A percentile compares a stretch with the other conserved stretches of the same genome.
phyloP scores from a whole-genome alignment of 2,797 vertebrate genomes.

The Sphaeramia orbicularis region DNA sequence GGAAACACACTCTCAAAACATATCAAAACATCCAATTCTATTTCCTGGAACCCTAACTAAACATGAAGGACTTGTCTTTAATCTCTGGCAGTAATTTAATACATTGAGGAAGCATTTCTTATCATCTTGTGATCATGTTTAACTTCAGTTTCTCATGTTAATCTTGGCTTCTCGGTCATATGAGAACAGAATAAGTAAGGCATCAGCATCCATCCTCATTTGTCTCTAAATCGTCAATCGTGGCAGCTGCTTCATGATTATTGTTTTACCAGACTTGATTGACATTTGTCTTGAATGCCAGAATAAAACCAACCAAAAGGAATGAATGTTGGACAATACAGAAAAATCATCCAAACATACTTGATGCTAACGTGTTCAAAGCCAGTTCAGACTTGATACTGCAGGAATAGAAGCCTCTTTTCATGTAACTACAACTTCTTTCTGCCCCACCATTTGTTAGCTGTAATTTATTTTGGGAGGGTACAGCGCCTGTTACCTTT shows the following conservation, averaged over 20 bases:
- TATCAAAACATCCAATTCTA: constrained; percentile 30
- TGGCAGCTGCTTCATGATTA: neutral
- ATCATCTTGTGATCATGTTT: constrained; percentile 14
- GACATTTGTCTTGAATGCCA: constrained; percentile 11
- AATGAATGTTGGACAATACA: constrained; percentile 13
- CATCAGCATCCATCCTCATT: constrained; percentile 4
- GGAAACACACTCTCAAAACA: constrained; percentile 13
- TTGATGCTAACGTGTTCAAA: constrained; percentile 8
- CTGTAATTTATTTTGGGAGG: neutral
- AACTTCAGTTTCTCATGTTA: constrained; percentile 15
- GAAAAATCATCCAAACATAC: constrained; percentile 5
- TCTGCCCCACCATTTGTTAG: neutral
- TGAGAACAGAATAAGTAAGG: neutral
- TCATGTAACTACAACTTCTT: neutral
- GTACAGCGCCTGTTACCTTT: neutral
- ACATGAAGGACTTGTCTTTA: neutral
- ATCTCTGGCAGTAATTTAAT: constrained; percentile 23
- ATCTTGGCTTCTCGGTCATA: constrained; percentile 3
- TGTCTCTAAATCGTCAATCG: neutral
- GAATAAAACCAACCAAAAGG: constrained; percentile 23
- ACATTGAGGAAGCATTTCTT: constrained; percentile 23
- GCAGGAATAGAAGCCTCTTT: constrained; percentile 22
- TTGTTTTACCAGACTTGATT: constrained; percentile 8
- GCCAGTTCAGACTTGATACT: constrained; percentile 42
- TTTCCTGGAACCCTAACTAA: constrained; percentile 27